These are phyloP conservation scores for Asbolus verrucosus DNA, from an alignment of 1,140 invertebrate genomes.

Conservation along the genomic window DNA sequence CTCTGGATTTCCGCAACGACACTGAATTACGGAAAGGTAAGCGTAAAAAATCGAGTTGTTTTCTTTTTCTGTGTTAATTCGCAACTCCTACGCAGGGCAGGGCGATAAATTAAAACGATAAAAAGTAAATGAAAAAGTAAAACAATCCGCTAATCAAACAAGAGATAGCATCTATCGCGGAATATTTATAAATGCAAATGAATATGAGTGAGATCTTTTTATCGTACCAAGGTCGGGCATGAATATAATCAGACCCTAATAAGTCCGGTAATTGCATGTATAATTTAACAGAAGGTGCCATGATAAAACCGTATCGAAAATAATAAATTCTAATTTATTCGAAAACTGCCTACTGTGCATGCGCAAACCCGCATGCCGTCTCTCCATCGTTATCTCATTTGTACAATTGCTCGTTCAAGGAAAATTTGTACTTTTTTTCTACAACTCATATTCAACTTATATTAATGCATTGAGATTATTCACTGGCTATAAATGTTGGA, in stretches of 20 bases:
- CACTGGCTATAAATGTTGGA: too few relatives aligned
- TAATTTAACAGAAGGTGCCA: constrained; percentile 58
- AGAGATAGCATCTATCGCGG: constrained; percentile 57
- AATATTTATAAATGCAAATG: constrained; percentile 59
- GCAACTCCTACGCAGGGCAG: constrained; percentile 17
- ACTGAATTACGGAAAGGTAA: constrained; percentile 53
- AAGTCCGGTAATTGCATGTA: constrained; percentile 59
- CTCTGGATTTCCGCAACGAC: constrained; percentile 53
- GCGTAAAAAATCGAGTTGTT: constrained; percentile 41
- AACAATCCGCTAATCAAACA: constrained; percentile 60
- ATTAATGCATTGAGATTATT: too few relatives aligned
- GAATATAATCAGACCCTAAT: constrained; percentile 59
- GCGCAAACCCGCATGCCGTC: constrained; percentile 15
- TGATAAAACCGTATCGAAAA: constrained; percentile 59
- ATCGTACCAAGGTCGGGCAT: constrained; percentile 57
- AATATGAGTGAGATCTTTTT: constrained; percentile 55
- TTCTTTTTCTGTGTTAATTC: constrained; percentile 18
- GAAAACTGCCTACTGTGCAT: constrained; percentile 27
- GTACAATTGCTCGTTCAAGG: background rate
- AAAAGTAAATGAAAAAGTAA: constrained; percentile 53
- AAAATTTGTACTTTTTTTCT: too few relatives aligned
- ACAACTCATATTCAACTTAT: too few relatives aligned
- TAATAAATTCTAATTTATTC: constrained; percentile 61
- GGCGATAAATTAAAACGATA: constrained; percentile 49
- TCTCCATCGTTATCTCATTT: constrained; percentile 13